Conservation (phyloP, 1,140 invertebrate species). For the Euwallacea fornicatus region DNA sequence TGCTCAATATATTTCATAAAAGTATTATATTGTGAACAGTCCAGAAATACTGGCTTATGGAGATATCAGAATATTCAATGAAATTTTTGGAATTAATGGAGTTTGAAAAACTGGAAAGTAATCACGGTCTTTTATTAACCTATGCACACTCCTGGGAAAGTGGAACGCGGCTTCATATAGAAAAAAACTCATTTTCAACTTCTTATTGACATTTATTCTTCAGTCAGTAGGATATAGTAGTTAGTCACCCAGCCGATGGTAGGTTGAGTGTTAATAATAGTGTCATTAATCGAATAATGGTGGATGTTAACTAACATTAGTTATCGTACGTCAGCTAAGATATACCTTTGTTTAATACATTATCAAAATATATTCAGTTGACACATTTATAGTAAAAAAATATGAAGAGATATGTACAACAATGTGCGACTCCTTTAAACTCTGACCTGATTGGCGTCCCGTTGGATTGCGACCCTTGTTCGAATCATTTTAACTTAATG, state of each 20-base stretch:
- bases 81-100: too few species aligned
- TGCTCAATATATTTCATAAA: too few species aligned
- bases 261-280: constrained; percentile 4
- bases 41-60: too few species aligned
- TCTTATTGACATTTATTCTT: constrained; percentile 21
- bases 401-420: constrained; percentile 51
- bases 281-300: constrained; percentile 22
- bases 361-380: constrained; percentile 52
- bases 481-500: not conserved
- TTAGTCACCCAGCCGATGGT: constrained; percentile 3
- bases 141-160: too few species aligned
- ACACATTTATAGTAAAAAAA: constrained; percentile 48
- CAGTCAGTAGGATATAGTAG: constrained; percentile 14
- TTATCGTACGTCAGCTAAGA: constrained; percentile 43
- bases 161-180: not conserved
- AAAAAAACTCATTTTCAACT: not conserved
- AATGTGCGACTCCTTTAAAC: constrained; percentile 16
- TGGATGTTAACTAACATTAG: constrained; percentile 56
- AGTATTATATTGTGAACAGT: too few species aligned
- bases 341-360: constrained; percentile 41
- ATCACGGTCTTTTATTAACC: too few species aligned
- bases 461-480: not conserved
- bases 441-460: too few species aligned
- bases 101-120: too few species aligned
- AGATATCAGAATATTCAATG: too few species aligned